Base-by-base conservation (phyloP, 2,888 invertebrate species). In the Xestia rhomboidea region DNA sequence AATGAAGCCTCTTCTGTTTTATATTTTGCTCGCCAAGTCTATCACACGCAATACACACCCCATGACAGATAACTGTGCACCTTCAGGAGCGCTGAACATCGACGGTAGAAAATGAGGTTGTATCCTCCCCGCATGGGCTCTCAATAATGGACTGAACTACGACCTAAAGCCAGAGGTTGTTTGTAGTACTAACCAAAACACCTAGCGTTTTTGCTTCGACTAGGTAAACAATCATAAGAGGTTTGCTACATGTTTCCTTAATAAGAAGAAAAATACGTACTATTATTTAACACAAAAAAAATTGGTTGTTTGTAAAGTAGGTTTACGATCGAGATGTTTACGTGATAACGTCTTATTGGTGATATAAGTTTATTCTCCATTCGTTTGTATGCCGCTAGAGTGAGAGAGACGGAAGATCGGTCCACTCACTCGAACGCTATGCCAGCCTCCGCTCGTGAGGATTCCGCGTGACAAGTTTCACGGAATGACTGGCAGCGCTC, bases 241-340 rank as follows among this genome's bases (percentile, higher is more conserved):
- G n/a, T 38, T 30, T 30, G 3, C 3, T 49, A 15, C n/a, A 62
- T 27, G 57, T 49, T 51, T 68, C 57, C 15, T 57, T 44, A 73
- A 79, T 80, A 69, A 60, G 27, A 18, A 69, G 0, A 57, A 44
- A 0, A 68, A 44, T 60, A 11, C 11, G n/a, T 41, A 30, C 41
- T 34, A 30, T 57, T 18, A 68, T 46, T 54, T 49, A 82, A 69
- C 27, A 41, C 11, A 24, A 34, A n/a, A n/a, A n/a, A n/a, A n/a
- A n/a, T n/a, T n/a, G n/a, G n/a, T n/a, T n/a, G n/a, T n/a, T n/a
- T n/a, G n/a, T n/a, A n/a, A n/a, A n/a, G n/a, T n/a, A n/a, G n/a
- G n/a, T n/a, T n/a, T n/a, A n/a, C n/a, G n/a, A n/a, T n/a, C n/a
- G n/a, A n/a, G n/a, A n/a, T n/a, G n/a, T n/a, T n/a, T n/a, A n/a